Percentiles rank a stretch among this genome's conserved stretches.
Evolutionary conservation across 2,888 invertebrate genomes (phyloP).

Genomic region (Cistogaster globosa): DNA sequence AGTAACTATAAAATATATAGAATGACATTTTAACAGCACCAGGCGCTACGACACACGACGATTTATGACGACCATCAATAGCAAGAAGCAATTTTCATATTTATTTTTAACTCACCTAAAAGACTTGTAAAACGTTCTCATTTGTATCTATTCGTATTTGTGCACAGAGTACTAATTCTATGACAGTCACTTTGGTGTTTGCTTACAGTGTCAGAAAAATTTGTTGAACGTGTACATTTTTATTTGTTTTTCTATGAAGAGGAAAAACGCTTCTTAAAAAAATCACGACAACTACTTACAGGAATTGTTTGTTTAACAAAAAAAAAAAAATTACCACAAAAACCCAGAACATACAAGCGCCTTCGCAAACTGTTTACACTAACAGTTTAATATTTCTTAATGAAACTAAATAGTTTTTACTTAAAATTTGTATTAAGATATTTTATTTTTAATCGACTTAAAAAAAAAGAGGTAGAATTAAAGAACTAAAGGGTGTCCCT

Average conservation of each 20-base stretch:
- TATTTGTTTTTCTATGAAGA: slow-evolving; percentile 34
- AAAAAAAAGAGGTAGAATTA: too few relatives aligned
- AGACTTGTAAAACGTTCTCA: slow-evolving; percentile 37
- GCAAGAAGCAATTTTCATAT: slow-evolving; percentile 60
- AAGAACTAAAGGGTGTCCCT: too few relatives aligned
- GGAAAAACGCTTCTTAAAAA: slow-evolving; percentile 27
- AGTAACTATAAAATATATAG: neutral
- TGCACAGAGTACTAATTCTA: neutral
- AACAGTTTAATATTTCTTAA: too few relatives aligned
- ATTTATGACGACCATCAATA: slow-evolving; percentile 74
- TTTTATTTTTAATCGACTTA: too few relatives aligned
- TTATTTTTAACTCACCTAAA: slow-evolving; percentile 55
- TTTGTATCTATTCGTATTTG: neutral
- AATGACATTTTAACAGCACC: slow-evolving; percentile 55
- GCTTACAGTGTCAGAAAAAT: slow-evolving; percentile 50
- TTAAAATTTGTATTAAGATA: too few relatives aligned
- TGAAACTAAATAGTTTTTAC: too few relatives aligned
- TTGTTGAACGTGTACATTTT: slow-evolving; percentile 28
- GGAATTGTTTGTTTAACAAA: slow-evolving; percentile 15
- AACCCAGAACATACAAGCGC: slow-evolving; percentile 20
- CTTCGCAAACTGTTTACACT: slow-evolving; percentile 31
- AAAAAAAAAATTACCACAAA: neutral
- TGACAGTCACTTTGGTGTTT: slow-evolving; percentile 4
- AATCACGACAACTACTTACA: slow-evolving; percentile 30
- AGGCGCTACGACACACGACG: slow-evolving; percentile 68